Conservation (phyloP, 2,797 vertebrate genomes). For the Girardinus metallicus region DNA sequence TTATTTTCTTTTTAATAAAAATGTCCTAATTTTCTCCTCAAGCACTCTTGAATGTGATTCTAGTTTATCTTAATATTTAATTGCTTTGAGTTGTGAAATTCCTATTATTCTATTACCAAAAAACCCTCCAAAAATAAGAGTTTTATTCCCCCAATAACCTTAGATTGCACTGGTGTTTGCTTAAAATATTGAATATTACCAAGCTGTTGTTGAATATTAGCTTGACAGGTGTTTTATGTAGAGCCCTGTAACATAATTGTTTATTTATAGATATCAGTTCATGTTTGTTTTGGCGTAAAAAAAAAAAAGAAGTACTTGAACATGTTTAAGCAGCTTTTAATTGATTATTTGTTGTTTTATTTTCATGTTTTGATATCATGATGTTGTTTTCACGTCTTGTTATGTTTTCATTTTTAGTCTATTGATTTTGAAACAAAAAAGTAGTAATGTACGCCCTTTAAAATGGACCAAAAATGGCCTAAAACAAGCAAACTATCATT, state of each 20-base stretch:
- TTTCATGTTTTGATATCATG: not conserved
- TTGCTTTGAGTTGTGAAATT: not conserved
- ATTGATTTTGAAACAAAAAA: not conserved
- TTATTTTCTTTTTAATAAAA: too few species aligned
- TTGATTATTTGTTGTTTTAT: not conserved
- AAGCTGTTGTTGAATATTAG: not conserved
- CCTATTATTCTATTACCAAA: not conserved
- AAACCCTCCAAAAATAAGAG: too few species aligned
- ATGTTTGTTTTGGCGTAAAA: not conserved
- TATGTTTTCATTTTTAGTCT: not conserved
- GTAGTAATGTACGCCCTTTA: not conserved
- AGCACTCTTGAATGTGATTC: not conserved
- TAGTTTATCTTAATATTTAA: not conserved
- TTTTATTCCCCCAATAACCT: not conserved
- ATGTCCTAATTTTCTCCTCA: not conserved
- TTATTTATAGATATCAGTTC: not conserved
- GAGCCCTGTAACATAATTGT: not conserved
- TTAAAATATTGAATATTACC: not conserved
- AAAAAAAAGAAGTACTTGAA: not conserved
- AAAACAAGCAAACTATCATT: not conserved
- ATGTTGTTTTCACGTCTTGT: not conserved
- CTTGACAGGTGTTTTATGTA: not conserved
- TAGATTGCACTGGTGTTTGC: not conserved
- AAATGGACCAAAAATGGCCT: not conserved
- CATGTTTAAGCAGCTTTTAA: not conserved